Evolutionary conservation across 64 coral and sea anemone species (phyloP).

Genomic region (Platygyra sinensis): DNA sequence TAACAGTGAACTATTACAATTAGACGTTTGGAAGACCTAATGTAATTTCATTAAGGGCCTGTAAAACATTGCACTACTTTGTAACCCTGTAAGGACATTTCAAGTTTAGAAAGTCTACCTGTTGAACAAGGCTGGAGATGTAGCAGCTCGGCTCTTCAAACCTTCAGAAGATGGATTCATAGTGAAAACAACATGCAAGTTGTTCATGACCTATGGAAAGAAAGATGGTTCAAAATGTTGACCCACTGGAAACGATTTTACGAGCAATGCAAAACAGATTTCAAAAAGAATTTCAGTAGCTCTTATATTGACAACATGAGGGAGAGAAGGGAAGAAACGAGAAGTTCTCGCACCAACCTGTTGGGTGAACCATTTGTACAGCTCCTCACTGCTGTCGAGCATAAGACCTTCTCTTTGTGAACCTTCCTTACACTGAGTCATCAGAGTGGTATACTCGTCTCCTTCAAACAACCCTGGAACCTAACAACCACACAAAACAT

Average conservation of each 20-base stretch:
- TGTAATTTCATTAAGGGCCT: too few relatives aligned
- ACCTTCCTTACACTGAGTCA: constrained; percentile 98
- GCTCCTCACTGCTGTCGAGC: constrained; percentile 96
- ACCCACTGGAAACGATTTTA: too few relatives aligned
- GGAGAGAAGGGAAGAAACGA: too few relatives aligned
- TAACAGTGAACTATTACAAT: too few relatives aligned
- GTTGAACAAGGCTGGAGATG: constrained; percentile 97
- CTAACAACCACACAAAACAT: constrained; percentile 32
- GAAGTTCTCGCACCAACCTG: constrained; percentile 46
- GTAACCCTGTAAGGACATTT: too few relatives aligned
- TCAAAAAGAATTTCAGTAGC: too few relatives aligned
- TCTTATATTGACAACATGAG: too few relatives aligned
- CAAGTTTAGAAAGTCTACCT: constrained; percentile 39
- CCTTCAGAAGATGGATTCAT: constrained; percentile 99
- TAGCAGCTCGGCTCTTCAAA: constrained; percentile 95
- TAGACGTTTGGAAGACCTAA: too few relatives aligned
- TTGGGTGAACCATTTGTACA: constrained; percentile 98
- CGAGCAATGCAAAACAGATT: too few relatives aligned
- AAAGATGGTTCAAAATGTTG: background rate
- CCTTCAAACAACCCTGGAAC: constrained; percentile 99
- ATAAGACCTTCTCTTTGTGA: constrained; percentile 96
- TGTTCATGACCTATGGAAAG: constrained; percentile 79
- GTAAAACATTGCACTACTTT: too few relatives aligned
- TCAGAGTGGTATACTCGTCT: constrained; percentile 95
- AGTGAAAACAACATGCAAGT: constrained; percentile 98